Percentiles rank a stretch among this genome's conserved stretches.
These are phyloP conservation scores for Myotis brandtii DNA, from an alignment of 2,113 vertebrate genomes.

Conservation along the genomic window DNA sequence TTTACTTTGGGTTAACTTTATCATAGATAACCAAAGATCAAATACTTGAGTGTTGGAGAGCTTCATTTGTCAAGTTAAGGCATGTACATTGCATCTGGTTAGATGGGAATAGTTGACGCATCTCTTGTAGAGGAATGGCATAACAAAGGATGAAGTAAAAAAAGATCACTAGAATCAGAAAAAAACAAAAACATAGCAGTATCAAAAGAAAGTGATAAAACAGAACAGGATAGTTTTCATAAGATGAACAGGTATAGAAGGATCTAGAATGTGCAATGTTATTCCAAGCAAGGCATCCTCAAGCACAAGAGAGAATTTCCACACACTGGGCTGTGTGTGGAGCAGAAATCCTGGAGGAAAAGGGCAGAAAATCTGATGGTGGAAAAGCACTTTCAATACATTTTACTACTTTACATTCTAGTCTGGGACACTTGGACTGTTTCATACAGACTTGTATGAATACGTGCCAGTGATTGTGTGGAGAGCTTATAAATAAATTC, in stretches of 20 bases:
- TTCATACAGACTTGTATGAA: background rate
- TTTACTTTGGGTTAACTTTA: background rate
- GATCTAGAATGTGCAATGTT: accelerated
- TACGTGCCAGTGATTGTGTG: background rate
- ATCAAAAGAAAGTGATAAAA: background rate
- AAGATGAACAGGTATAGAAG: background rate
- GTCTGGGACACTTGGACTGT: too few species aligned
- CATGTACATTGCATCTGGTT: accelerated
- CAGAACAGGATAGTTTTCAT: background rate
- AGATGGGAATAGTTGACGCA: background rate
- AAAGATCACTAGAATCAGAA: background rate
- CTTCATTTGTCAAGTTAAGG: background rate
- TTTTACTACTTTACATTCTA: background rate
- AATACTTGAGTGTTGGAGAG: background rate
- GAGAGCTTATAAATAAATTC: background rate
- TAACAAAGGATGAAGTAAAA: background rate
- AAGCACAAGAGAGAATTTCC: background rate
- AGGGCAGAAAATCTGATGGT: background rate
- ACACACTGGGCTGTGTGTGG: background rate
- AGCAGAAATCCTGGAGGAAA: background rate
- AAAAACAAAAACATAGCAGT: background rate
- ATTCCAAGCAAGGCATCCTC: background rate
- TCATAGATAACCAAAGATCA: background rate
- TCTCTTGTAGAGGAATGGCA: background rate
- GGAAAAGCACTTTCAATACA: background rate